phyloP scores from a whole-genome alignment of 2,888 invertebrate species.

The Euplexia lucipara region DNA sequence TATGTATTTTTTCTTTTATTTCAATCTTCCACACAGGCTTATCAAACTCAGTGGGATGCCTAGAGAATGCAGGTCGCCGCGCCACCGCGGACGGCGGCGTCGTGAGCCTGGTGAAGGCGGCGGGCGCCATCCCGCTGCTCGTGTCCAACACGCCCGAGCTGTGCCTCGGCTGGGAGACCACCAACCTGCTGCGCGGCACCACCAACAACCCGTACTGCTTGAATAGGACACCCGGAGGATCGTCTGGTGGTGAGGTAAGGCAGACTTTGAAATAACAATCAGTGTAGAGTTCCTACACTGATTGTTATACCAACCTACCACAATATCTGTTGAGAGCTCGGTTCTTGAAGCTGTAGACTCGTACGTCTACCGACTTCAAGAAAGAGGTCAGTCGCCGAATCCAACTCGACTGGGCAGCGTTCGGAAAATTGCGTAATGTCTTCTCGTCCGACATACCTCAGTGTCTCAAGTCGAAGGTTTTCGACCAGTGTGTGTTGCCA shows the following conservation, averaged over 20 bases:
- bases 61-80: slow-evolving; percentile 83
- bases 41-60: slow-evolving; percentile 93
- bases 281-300: no score
- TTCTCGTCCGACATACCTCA: no score
- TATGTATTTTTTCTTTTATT: background rate
- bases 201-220: slow-evolving; percentile 96
- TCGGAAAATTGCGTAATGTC: no score
- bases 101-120: slow-evolving; percentile 91
- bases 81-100: slow-evolving; percentile 93
- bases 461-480: no score
- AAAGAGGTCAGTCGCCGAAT: no score
- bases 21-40: slow-evolving; percentile 86
- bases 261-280: no score
- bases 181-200: slow-evolving; percentile 94
- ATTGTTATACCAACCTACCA: no score
- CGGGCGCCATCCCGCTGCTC: slow-evolving; percentile 95
- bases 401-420: no score
- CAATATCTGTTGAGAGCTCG: no score
- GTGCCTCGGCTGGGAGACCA: slow-evolving; percentile 97
- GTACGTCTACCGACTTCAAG: no score
- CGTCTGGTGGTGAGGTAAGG: slow-evolving; percentile 96
- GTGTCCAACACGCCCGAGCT: slow-evolving; percentile 97
- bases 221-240: slow-evolving; percentile 95
- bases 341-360: no score
- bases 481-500: no score